phyloP scores from a whole-genome alignment of 2,888 invertebrate species.

The Drosophila koepferae region DNA sequence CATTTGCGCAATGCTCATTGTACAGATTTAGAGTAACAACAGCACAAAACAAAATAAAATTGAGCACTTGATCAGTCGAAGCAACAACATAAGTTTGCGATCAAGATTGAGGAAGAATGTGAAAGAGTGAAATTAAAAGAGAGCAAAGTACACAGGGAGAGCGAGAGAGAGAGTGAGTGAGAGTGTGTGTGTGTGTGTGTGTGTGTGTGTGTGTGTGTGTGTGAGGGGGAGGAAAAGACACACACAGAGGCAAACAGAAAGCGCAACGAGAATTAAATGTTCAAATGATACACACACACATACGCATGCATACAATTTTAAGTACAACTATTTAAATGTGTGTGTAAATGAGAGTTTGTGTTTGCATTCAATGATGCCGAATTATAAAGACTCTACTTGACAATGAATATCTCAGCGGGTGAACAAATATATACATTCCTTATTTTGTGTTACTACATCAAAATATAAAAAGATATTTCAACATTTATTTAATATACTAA shows the following conservation, averaged over 20 bases:
- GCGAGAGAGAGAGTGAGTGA: not conserved
- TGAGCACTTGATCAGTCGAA: slow-evolving; percentile 76
- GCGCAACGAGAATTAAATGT: slow-evolving; percentile 26
- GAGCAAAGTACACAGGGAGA: not conserved
- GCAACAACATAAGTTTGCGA: slow-evolving; percentile 18
- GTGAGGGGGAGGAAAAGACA: not conserved
- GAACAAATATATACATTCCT: not conserved
- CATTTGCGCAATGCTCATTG: slow-evolving; percentile 6
- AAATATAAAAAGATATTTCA: not conserved
- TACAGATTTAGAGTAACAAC: slow-evolving; percentile 14
- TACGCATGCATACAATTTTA: not conserved
- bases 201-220: not conserved
- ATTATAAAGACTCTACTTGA: not conserved
- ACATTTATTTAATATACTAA: not conserved
- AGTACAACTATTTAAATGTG: slow-evolving; percentile 5
- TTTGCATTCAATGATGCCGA: not conserved
- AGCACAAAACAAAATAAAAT: slow-evolving; percentile 67
- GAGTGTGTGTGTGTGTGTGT: too few relatives aligned
- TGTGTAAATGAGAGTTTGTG: not conserved
- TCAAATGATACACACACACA: slow-evolving; percentile 18
- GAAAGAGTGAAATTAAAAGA: slow-evolving; percentile 13
- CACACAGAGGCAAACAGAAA: slow-evolving; percentile 2
- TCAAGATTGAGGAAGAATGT: slow-evolving; percentile 21
- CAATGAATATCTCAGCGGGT: not conserved
- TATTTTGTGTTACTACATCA: not conserved